Evolutionary conservation across 1,140 invertebrate species (phyloP).

Genomic region (Paramacrobiotus metropolitanus): DNA sequence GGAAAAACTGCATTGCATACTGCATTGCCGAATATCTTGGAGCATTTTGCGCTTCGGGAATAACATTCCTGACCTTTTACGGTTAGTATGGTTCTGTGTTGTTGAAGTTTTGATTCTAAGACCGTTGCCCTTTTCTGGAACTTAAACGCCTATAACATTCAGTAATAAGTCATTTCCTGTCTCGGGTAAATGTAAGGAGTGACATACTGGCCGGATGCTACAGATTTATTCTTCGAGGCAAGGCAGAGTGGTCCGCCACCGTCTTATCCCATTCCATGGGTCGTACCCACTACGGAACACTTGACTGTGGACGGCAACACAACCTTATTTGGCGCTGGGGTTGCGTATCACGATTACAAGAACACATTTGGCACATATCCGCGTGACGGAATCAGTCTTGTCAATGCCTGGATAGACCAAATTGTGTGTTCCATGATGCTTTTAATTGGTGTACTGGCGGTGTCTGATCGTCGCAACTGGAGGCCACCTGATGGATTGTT

Average conservation of each 20-base stretch:
- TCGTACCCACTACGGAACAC: too few relatives aligned
- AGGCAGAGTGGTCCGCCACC: too few relatives aligned
- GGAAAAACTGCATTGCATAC: conserved; percentile 26
- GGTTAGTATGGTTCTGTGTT: conserved; percentile 19
- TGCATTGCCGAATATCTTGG: conserved; percentile 30
- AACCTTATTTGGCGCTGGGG: too few relatives aligned
- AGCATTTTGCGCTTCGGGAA: conserved; percentile 26
- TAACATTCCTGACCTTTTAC: conserved; percentile 27
- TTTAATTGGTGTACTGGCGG: conserved; percentile 27
- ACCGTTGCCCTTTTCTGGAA: not conserved
- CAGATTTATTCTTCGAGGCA: too few relatives aligned
- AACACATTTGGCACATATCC: conserved; percentile 36
- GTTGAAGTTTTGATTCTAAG: not conserved
- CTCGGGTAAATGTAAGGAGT: not conserved
- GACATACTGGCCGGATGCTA: conserved; percentile 7
- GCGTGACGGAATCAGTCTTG: conserved; percentile 20
- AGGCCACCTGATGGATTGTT: conserved; percentile 22
- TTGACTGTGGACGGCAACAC: too few relatives aligned
- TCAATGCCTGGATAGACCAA: conserved; percentile 28
- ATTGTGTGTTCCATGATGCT: conserved; percentile 33
- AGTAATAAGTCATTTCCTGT: not conserved
- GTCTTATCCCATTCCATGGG: too few relatives aligned
- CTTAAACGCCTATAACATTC: not conserved
- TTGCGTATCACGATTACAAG: too few relatives aligned
- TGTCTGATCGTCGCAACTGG: conserved; percentile 30